These are phyloP conservation scores for Dromiciops gliroides DNA, from an alignment of 2,113 vertebrate genomes.

Conservation along the genomic window DNA sequence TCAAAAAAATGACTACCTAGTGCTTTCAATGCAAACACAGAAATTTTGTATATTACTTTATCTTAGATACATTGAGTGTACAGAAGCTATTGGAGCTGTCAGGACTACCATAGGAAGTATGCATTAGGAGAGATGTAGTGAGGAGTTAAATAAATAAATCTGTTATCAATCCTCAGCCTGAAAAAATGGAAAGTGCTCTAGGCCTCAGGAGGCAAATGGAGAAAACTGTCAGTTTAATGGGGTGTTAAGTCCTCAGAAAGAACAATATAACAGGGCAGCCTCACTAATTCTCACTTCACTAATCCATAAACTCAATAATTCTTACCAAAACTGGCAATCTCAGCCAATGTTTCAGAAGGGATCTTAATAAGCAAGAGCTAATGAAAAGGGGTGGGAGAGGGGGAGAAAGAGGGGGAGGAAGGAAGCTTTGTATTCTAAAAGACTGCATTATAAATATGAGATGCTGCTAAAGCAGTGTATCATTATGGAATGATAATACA, in stretches of 20 bases:
- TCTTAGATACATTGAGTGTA: constrained; percentile 23
- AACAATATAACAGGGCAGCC: background rate
- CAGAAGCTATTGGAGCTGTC: background rate
- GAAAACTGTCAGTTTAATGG: background rate
- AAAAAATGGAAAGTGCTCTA: background rate
- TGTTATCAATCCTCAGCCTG: background rate
- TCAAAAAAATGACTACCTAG: background rate
- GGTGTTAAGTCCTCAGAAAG: background rate
- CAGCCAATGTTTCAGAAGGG: background rate
- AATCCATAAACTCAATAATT: background rate
- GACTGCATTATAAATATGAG: background rate
- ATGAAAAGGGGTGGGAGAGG: background rate
- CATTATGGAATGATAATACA: background rate
- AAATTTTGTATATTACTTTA: background rate
- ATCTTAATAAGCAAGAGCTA: constrained; percentile 26
- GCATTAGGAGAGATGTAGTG: background rate
- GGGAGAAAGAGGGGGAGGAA: too few relatives aligned
- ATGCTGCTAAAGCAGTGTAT: background rate
- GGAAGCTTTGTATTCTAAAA: background rate
- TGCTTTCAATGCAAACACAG: background rate
- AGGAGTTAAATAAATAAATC: background rate
- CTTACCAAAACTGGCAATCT: background rate
- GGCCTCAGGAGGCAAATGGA: background rate
- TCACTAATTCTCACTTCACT: background rate
- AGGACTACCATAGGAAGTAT: background rate